Percentiles rank a stretch among this genome's conserved stretches.
Conservation (phyloP, 1,140 invertebrate genomes). For the Metopolophium dirhodum region DNA sequence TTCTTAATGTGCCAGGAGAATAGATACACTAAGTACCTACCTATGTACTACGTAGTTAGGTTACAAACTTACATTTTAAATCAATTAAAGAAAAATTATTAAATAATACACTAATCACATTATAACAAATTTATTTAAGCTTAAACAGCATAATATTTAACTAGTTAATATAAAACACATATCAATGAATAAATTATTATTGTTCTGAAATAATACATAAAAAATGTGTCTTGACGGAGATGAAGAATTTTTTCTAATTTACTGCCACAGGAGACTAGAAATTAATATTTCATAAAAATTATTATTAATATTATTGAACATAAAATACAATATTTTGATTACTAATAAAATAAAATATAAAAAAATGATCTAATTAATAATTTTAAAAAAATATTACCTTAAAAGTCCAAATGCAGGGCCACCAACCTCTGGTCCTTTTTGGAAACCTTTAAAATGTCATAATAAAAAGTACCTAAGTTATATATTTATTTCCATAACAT, state of each 20-base stretch:
- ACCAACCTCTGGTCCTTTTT: constrained; percentile 31
- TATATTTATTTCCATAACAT: neutral
- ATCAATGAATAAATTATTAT: neutral
- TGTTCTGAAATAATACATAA: neutral
- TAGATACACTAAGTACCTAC: no score
- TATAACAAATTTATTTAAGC: neutral
- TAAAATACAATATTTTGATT: neutral
- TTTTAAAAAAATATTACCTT: neutral
- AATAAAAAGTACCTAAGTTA: neutral
- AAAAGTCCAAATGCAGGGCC: constrained; percentile 14
- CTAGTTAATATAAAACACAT: neutral
- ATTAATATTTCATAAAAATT: neutral
- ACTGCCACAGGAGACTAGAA: constrained; percentile 42
- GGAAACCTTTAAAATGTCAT: neutral
- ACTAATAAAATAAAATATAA: neutral
- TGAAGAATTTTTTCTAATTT: neutral
- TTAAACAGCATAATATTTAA: neutral
- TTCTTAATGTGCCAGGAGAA: no score
- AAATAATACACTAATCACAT: neutral
- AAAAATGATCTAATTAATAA: neutral
- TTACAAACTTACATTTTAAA: neutral
- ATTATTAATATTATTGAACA: neutral
- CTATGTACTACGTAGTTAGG: neutral
- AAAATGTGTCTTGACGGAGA: neutral
- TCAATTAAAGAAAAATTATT: neutral